These are phyloP conservation scores for Rynchops niger DNA, from an alignment of 2,113 vertebrate species.

Conservation along the genomic window DNA sequence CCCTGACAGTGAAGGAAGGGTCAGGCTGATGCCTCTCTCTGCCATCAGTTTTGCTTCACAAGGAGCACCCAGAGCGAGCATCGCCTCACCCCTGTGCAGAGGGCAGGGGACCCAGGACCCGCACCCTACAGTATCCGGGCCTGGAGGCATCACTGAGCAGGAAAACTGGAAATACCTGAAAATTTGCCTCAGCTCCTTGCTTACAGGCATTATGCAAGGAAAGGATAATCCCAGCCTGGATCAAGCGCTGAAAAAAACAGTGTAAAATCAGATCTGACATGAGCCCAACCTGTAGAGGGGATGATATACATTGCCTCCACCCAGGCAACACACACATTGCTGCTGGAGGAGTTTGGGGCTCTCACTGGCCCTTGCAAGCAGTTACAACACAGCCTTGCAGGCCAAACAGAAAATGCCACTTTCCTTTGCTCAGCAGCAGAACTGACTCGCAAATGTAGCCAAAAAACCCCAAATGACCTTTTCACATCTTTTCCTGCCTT, in stretches of 20 bases:
- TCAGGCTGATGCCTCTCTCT: background rate
- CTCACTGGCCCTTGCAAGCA: background rate
- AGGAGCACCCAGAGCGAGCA: background rate
- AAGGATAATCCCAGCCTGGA: constrained; percentile 2
- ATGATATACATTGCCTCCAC: background rate
- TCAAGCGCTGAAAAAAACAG: background rate
- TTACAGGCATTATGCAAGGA: background rate
- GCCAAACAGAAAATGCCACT: background rate
- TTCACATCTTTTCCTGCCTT: background rate
- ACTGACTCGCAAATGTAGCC: background rate
- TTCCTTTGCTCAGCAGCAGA: background rate
- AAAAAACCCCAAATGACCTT: background rate
- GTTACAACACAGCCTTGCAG: background rate
- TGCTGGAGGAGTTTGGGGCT: background rate
- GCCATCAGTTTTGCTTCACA: background rate
- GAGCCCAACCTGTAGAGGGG: background rate
- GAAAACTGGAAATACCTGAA: constrained; percentile 65
- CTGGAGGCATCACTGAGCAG: background rate
- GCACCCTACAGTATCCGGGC: background rate
- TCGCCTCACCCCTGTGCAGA: background rate
- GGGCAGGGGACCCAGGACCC: background rate
- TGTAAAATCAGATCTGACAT: constrained; percentile 1
- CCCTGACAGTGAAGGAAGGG: background rate
- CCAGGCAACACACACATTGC: rapidly evolving
- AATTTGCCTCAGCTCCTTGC: background rate